Conservation (phyloP, 2,797 vertebrate genomes). For the Phoeniculus purpureus region DNA sequence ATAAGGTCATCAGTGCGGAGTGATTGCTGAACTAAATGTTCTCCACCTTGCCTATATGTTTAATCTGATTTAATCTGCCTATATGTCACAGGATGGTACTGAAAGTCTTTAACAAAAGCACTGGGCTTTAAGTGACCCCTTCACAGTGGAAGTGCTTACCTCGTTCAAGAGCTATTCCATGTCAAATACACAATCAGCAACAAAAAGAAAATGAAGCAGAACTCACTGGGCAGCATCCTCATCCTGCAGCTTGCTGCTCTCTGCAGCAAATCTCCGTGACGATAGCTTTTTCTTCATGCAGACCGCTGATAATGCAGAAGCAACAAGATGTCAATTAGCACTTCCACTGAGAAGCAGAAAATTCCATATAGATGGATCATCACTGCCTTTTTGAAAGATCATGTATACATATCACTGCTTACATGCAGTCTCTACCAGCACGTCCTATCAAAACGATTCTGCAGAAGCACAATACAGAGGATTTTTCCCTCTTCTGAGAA, state of each 20-base stretch:
- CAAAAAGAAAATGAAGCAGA: slow-evolving; percentile 2
- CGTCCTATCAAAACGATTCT: not conserved
- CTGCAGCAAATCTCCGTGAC: not conserved
- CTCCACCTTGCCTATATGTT: too few relatives aligned
- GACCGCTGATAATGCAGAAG: slow-evolving; percentile 19
- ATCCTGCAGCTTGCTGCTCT: not conserved
- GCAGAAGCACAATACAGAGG: not conserved
- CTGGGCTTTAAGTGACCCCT: not conserved
- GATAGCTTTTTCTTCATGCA: not conserved
- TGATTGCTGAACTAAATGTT: not conserved
- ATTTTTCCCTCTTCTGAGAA: not conserved
- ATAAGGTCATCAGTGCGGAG: not conserved
- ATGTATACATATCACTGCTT: not conserved
- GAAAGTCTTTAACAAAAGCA: not conserved
- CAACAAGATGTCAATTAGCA: slow-evolving; percentile 6
- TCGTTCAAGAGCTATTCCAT: not conserved
- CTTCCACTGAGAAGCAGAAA: slow-evolving; percentile 23
- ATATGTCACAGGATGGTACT: not conserved
- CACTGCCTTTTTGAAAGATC: not conserved
- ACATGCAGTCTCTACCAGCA: not conserved
- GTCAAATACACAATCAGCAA: not conserved
- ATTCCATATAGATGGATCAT: not conserved
- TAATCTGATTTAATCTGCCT: not conserved
- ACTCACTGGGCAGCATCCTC: not conserved
- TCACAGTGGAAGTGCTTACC: not conserved